A percentile compares a stretch with the other conserved stretches of the same genome.
Evolutionary conservation across 2,113 vertebrate genomes (phyloP).

Genomic region (Loxodonta africana): DNA sequence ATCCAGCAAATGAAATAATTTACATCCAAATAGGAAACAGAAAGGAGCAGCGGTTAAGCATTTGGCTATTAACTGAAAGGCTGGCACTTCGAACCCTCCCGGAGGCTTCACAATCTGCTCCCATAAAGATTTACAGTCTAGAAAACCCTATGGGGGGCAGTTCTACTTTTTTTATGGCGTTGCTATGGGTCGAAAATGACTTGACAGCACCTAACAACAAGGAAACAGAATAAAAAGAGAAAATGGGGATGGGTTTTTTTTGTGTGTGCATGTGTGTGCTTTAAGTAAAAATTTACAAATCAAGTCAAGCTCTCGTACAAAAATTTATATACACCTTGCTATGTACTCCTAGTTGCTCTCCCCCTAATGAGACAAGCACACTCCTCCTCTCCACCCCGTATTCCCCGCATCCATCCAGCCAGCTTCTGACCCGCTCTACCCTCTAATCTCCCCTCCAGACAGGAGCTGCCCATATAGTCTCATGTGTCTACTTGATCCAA

Average conservation of each 20-base stretch:
- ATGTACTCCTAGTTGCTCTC: too few species aligned
- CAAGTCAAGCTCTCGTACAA: too few species aligned
- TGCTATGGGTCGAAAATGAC: neutral
- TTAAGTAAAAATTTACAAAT: too few species aligned
- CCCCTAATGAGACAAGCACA: too few species aligned
- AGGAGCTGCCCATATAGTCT: too few species aligned
- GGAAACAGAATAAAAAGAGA: constrained; percentile 9
- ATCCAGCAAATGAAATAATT: neutral
- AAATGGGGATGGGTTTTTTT: neutral
- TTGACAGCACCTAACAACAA: neutral
- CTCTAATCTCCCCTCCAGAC: too few species aligned
- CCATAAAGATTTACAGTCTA: neutral
- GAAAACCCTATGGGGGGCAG: neutral
- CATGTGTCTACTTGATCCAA: too few species aligned
- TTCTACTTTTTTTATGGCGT: neutral
- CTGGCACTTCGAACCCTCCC: neutral
- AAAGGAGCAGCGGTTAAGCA: neutral
- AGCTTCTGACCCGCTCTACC: too few species aligned
- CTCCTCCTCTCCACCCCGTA: too few species aligned
- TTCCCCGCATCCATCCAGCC: too few species aligned
- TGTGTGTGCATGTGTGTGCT: too few species aligned
- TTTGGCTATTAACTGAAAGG: neutral
- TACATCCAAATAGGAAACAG: neutral
- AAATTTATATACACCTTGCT: too few species aligned
- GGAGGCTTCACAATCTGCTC: neutral